Evolutionary conservation across 1,140 invertebrate genomes (phyloP).

Genomic region (Aleiodes sp.): DNA sequence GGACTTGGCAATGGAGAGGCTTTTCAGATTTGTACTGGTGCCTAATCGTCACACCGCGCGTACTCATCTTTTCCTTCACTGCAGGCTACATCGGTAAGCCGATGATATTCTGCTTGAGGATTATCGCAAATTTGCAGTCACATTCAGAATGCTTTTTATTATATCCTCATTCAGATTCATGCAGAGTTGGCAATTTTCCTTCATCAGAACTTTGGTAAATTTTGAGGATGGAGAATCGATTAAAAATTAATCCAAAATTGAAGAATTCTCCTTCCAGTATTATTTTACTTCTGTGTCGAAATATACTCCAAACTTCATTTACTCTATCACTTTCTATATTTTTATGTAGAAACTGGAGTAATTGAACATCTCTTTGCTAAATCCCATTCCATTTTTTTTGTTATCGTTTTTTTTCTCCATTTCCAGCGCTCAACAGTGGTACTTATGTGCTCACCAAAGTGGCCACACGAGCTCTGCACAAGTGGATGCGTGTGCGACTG

Average conservation of each 20-base stretch:
- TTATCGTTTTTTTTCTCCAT: neutral
- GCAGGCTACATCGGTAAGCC: slow-evolving; percentile 12
- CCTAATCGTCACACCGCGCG: slow-evolving; percentile 26
- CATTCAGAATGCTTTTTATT: neutral
- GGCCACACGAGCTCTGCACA: neutral
- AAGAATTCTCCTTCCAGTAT: too few species aligned
- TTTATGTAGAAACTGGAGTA: too few species aligned
- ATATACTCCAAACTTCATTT: too few species aligned
- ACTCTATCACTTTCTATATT: too few species aligned
- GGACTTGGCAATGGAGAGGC: slow-evolving; percentile 34
- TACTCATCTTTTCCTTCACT: slow-evolving; percentile 22
- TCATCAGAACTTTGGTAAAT: too few species aligned
- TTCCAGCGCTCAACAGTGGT: neutral
- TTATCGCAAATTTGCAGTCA: slow-evolving; percentile 26
- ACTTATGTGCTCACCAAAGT: neutral
- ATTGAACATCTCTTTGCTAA: neutral
- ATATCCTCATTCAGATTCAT: neutral
- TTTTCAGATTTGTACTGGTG: slow-evolving; percentile 21
- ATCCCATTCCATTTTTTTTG: neutral
- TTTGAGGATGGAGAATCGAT: too few species aligned
- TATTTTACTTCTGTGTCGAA: too few species aligned
- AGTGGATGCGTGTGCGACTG: slow-evolving; percentile 12
- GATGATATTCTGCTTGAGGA: slow-evolving; percentile 11
- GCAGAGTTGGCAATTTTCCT: too few species aligned
- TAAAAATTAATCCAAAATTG: too few species aligned